Base-by-base conservation (phyloP, 2,888 invertebrate genomes). In the Agriotes lineatus region DNA sequence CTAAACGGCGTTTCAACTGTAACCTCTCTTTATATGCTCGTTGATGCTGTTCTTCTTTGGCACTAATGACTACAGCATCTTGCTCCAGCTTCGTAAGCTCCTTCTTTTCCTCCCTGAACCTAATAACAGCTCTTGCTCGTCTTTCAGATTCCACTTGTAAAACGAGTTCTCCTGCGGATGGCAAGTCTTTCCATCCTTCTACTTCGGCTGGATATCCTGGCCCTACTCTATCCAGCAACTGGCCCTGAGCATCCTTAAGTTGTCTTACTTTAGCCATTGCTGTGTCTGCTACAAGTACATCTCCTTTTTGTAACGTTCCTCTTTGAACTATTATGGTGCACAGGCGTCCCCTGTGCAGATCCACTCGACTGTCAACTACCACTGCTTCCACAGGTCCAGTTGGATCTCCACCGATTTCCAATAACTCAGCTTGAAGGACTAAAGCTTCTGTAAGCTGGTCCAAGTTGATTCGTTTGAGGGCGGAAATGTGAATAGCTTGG, bases 401-500 rank as follows among this genome's bases (percentile, higher is more conserved):
- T 0, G 92, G 91, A 83, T 97, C 96, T 0, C 93, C 94, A 76
- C 89, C 90, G 12, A 98, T 85, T n/a, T 94, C 91, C 90, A 97
- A 90, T 0, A 98, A 78, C 80, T 98, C 97, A 0, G 95, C 93
- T 82, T 95, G 94, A 2, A 92, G 85, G 9, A 90, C 87, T 58
- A 99, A 89, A 0, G 96, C 93, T 78, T 98, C 97, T 54, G 93
- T 90, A 58, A 99, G 85, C 0, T 88, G 85, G 62, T 91, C 86
- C 22, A 99, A 84, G 83, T 96, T 95, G 2, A 88, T 90, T 63
- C 91, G 90, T 83, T 94, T 92, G 0, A 97, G 85, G 0, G 99
- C 99, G 0, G 99, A 99, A 69, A 99, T 91, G 0, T 93, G 91
- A 60, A 99, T 91, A 1, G 93, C 91, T 84, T 97, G 98, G 1